Evolutionary conservation across 2,888 invertebrate genomes (phyloP), one percentile per base, ranked within the genome.

Genomic region (Teleiodes luculella): DNA sequence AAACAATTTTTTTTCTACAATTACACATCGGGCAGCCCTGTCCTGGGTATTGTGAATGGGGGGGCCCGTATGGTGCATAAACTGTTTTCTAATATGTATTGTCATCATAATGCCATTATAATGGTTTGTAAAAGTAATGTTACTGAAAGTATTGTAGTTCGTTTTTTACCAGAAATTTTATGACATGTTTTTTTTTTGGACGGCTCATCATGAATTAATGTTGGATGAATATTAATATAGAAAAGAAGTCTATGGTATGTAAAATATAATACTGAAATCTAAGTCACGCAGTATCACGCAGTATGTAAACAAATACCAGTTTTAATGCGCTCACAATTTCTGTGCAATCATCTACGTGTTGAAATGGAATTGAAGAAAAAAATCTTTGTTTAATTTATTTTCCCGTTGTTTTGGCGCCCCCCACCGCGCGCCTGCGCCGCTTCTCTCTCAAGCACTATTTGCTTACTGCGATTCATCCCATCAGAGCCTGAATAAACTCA

Each of bases 401-500:
- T 24, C 14, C 50, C 55, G 57, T 63, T 65, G 62, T 61, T 54
- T 36, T 7, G 35, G 36, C 33, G 59, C 58, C 65, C 62, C 63
- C 55, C 58, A 18, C 56, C 7, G 60, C n/a, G 52, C 37, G 18
- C 36, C 57, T 54, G 55, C 58, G 55, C 63, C 66, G 43, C 59
- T 61, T 64, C 65, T 67, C 65, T 65, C 66, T 71, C 76, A 69
- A 76, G 64, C 71, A 80, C 78, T 89, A 80, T 89, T 89, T 89
- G 69, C 86, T 87, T 80, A 83, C 77, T 65, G 74, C 80, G 80
- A 86, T 88, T 88, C 86, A 87, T 85, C 83, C 86, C 79, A 87
- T 88, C 87, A 88, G 82, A 80, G 70, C 74, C 73, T 88, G 89
- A 89, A 89, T 89, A 86, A 89, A 87, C 89, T 88, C 86, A 88